phyloP scores from a whole-genome alignment of 2,113 vertebrate genomes.

The Conger conger region DNA sequence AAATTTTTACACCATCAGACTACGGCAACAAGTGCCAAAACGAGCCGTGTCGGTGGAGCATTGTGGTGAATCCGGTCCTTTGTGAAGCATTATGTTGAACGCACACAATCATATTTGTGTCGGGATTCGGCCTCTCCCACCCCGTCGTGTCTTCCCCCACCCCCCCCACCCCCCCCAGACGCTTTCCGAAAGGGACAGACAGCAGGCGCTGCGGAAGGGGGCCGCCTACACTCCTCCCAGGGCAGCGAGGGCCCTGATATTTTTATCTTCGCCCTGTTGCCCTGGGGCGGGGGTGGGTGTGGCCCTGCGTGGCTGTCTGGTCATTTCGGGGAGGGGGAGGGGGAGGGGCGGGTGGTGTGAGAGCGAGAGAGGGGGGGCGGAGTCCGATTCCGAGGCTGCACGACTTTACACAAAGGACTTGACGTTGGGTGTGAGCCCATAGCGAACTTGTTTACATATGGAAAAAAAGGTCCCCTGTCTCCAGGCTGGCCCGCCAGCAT shows the following conservation, averaged over 20 bases:
- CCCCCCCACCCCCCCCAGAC: no score
- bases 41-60: constrained; percentile 31
- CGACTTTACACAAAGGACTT: constrained; percentile 23
- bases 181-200: constrained; percentile 29
- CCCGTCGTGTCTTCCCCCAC: constrained; percentile 8
- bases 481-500: constrained; percentile 42
- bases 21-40: constrained; percentile 51
- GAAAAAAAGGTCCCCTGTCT: constrained; percentile 34
- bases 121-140: constrained; percentile 21
- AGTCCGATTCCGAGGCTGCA: constrained; percentile 28
- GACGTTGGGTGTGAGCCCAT: constrained; percentile 35
- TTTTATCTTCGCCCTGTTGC: constrained; percentile 26
- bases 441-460: constrained; percentile 62
- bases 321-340: constrained; percentile 21
- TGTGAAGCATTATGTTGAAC: constrained; percentile 28
- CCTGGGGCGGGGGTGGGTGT: background rate
- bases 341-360: background rate
- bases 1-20: constrained; percentile 34
- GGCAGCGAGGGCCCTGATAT: constrained; percentile 1
- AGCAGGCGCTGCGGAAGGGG: constrained; percentile 62
- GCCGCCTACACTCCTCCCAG: constrained; percentile 1
- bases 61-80: constrained; percentile 29
- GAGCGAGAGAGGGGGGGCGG: background rate
- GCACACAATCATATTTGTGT: constrained; percentile 43
- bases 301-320: constrained; percentile 51